Evolutionary conservation across 2,888 invertebrate genomes (phyloP).

Genomic region (Muschampia plurimacula): DNA sequence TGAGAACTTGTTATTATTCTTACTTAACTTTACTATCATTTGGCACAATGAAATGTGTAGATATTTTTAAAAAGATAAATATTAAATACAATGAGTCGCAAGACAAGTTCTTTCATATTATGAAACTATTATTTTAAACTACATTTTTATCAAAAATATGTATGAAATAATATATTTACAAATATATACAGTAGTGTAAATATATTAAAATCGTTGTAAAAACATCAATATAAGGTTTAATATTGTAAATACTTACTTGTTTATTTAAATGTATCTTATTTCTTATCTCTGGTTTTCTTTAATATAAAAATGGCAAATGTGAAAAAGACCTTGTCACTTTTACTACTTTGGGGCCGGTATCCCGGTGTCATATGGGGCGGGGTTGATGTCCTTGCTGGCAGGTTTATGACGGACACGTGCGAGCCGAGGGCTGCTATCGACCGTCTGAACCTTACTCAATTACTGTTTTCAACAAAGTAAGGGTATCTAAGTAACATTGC

Average conservation of each 20-base stretch:
- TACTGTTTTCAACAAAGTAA: conserved; percentile 10
- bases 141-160: too few species aligned
- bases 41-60: too few species aligned
- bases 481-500: not conserved
- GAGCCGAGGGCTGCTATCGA: conserved; percentile 51
- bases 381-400: conserved; percentile 71
- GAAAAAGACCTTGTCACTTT: conserved; percentile 65
- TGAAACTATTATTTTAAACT: too few species aligned
- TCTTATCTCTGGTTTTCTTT: not conserved
- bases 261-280: not conserved
- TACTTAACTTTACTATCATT: not conserved
- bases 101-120: too few species aligned
- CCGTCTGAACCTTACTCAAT: conserved; percentile 20
- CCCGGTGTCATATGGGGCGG: conserved; percentile 55
- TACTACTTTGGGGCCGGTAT: conserved; percentile 42
- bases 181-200: too few species aligned
- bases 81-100: too few species aligned
- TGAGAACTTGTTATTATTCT: conserved; percentile 54
- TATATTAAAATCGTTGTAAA: too few species aligned
- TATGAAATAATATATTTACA: too few species aligned
- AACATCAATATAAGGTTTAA: too few species aligned
- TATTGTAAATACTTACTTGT: too few species aligned
- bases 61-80: too few species aligned
- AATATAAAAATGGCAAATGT: conserved; percentile 57
- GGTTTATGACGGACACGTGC: conserved; percentile 82